These are phyloP conservation scores for Notarius lentiginosus DNA, from an alignment of 2,113 vertebrate species.

Conservation along the genomic window DNA sequence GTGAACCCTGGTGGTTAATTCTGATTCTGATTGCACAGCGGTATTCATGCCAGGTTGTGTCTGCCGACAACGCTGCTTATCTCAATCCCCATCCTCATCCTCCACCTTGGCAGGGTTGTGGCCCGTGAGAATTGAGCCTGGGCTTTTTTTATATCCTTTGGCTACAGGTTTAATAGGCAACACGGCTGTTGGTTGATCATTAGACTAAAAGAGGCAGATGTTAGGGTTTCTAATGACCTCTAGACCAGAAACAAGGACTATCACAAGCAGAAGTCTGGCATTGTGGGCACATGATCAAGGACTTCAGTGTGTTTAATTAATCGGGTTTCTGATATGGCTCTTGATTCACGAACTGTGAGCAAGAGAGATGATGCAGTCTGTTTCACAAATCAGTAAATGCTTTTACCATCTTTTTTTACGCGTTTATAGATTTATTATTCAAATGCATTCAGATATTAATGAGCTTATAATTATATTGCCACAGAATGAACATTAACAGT, in stretches of 20 bases:
- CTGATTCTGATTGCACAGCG: constrained; percentile 27
- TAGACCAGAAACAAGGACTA: constrained; percentile 13
- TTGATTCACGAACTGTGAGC: not conserved
- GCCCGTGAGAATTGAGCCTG: not conserved
- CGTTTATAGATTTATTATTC: not conserved
- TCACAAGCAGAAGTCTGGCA: not conserved
- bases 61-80: constrained; percentile 17
- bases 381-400: not conserved
- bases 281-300: constrained; percentile 13
- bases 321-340: not conserved
- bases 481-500: not conserved
- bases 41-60: constrained; percentile 20
- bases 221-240: constrained; percentile 42
- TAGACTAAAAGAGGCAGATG: constrained; percentile 52
- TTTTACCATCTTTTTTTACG: not conserved
- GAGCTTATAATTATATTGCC: not conserved
- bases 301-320: constrained; percentile 7
- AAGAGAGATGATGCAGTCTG: not conserved
- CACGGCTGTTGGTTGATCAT: constrained; percentile 59
- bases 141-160: constrained; percentile 6
- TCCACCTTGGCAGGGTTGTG: constrained; percentile 14
- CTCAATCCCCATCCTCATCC: not conserved
- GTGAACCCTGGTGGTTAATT: not conserved
- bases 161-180: constrained; percentile 35
- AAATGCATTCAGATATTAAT: constrained; percentile 2